These are phyloP conservation scores for Chrosomus eos DNA, from an alignment of 2,797 vertebrate genomes.

Conservation along the genomic window DNA sequence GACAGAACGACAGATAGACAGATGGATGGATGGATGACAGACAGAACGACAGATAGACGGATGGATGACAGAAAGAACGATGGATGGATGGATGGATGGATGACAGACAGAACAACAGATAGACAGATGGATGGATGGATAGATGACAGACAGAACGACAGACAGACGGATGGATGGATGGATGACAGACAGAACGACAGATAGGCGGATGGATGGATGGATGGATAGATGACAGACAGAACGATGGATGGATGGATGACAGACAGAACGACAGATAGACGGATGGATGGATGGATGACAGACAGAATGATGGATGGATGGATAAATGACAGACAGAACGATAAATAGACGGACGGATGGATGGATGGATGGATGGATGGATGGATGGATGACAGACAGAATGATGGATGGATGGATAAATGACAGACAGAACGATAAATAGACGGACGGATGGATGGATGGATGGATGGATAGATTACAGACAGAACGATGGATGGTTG, in stretches of 20 bases:
- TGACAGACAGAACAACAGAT: too few species aligned
- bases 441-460: too few species aligned
- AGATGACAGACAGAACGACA: background rate
- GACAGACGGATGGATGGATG: too few species aligned
- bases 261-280: too few species aligned
- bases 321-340: too few species aligned
- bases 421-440: background rate
- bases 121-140: background rate
- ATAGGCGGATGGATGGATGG: background rate
- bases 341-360: accelerated
- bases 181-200: background rate
- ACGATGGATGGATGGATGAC: background rate
- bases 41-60: too few species aligned
- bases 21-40: too few species aligned
- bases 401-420: background rate
- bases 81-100: too few species aligned
- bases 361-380: background rate
- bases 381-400: background rate
- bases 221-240: background rate
- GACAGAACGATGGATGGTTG: background rate
- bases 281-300: background rate
- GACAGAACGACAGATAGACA: accelerated
- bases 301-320: too few species aligned
- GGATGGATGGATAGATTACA: background rate
- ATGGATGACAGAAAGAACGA: too few species aligned